Percentiles rank a stretch among this genome's conserved stretches.
Evolutionary conservation across 2,113 vertebrate species (phyloP).

Genomic region (Mungos mungo): DNA sequence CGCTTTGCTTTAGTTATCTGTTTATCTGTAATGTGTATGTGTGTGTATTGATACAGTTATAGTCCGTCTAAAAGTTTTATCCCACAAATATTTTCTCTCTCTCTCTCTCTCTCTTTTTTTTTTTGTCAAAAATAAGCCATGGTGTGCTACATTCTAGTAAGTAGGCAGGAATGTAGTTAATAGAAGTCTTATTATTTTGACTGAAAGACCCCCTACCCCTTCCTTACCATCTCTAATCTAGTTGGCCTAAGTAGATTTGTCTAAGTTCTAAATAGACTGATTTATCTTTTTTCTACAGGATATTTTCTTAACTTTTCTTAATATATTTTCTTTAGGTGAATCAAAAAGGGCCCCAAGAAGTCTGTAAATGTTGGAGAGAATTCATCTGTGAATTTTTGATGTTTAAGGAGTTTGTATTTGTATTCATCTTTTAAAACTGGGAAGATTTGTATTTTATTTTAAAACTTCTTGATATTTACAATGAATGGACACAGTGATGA

Average conservation of each 20-base stretch:
- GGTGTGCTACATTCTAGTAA: neutral
- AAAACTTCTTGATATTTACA: conserved; percentile 84
- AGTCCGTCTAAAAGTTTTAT: conserved; percentile 37
- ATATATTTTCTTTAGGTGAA: conserved; percentile 74
- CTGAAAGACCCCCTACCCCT: neutral
- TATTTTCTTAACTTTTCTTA: conserved; percentile 57
- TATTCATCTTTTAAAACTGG: conserved; percentile 76
- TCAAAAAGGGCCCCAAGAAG: conserved; percentile 59
- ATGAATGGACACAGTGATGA: conserved; percentile 99
- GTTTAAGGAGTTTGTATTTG: conserved; percentile 71
- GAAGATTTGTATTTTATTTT: conserved; percentile 83
- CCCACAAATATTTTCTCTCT: neutral
- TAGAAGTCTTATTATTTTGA: neutral
- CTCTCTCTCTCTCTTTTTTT: neutral
- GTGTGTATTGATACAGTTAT: neutral
- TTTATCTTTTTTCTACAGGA: neutral
- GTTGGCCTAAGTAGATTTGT: neutral
- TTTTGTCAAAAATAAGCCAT: conserved; percentile 20
- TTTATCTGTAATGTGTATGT: neutral
- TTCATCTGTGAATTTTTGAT: conserved; percentile 66
- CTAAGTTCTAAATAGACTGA: neutral
- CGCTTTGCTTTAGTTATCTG: neutral
- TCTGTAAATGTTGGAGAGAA: conserved; percentile 67
- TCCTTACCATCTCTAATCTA: neutral
- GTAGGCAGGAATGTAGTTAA: conserved; percentile 11